Evolutionary conservation across 2,888 invertebrate species (phyloP).

Genomic region (Ormia ochracea): DNA sequence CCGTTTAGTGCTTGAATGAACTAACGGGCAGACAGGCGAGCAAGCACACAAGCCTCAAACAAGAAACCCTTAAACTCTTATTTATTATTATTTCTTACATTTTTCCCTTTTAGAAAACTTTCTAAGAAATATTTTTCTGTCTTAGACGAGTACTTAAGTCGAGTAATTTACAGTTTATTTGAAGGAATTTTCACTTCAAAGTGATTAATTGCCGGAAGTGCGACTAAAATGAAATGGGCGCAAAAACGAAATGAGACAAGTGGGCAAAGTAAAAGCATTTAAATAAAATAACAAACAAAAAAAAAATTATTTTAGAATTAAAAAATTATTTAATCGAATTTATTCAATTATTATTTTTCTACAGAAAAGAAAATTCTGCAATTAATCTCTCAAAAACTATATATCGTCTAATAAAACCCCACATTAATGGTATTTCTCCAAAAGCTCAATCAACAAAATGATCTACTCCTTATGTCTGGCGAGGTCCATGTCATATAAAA

Average conservation of each 20-base stretch:
- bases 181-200: constrained; percentile 70
- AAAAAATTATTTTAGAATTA: too few species aligned
- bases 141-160: constrained; percentile 49
- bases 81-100: not conserved
- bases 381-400: too few species aligned
- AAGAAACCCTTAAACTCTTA: not conserved
- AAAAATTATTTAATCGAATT: too few species aligned
- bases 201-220: constrained; percentile 70
- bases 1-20: constrained; percentile 65
- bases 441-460: too few species aligned
- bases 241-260: not conserved
- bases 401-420: too few species aligned
- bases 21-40: not conserved
- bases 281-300: not conserved
- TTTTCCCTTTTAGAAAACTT: not conserved
- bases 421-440: too few species aligned
- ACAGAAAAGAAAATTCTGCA: too few species aligned
- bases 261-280: constrained; percentile 44
- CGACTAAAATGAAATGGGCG: constrained; percentile 15
- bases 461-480: too few species aligned
- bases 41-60: not conserved
- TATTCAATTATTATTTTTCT: too few species aligned
- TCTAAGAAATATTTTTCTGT: not conserved
- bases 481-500: too few species aligned
- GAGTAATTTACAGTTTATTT: constrained; percentile 60